Conservation (phyloP, 2,113 vertebrate genomes). For the Brienomyrus brachyistius region DNA sequence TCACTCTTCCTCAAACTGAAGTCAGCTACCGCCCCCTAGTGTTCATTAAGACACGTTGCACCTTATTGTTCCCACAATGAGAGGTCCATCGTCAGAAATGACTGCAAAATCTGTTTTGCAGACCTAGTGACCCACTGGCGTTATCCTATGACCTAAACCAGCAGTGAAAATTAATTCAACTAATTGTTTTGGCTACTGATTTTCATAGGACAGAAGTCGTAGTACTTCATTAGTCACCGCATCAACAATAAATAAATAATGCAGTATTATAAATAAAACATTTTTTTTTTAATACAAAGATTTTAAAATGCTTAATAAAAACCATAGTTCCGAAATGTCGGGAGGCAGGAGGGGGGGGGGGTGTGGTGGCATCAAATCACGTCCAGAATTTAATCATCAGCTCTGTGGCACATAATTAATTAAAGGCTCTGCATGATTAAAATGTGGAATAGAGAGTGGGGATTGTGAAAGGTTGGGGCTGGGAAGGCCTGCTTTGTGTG, state of each 20-base stretch:
- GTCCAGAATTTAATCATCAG: constrained; percentile 1
- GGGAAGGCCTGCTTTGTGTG: neutral
- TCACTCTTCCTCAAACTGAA: constrained; percentile 25
- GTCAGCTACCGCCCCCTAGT: constrained; percentile 52
- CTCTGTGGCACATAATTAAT: neutral
- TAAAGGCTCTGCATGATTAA: neutral
- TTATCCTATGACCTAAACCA: neutral
- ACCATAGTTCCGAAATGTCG: neutral
- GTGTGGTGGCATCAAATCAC: neutral
- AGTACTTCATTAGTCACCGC: neutral
- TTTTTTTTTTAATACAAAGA: neutral
- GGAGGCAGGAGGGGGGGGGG: too few relatives aligned
- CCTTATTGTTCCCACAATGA: neutral
- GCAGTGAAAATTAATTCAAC: neutral
- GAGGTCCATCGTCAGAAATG: neutral
- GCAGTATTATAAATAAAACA: neutral
- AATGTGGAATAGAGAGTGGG: neutral
- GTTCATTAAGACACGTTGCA: constrained; percentile 4
- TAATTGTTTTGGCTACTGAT: neutral
- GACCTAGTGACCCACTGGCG: neutral
- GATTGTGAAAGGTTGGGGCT: neutral
- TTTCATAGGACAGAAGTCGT: neutral
- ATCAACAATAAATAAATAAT: neutral
- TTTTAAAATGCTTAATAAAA: neutral
- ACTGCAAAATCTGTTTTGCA: neutral